Conservation (phyloP, 1,140 invertebrate species). For the Calliphora vicina region DNA sequence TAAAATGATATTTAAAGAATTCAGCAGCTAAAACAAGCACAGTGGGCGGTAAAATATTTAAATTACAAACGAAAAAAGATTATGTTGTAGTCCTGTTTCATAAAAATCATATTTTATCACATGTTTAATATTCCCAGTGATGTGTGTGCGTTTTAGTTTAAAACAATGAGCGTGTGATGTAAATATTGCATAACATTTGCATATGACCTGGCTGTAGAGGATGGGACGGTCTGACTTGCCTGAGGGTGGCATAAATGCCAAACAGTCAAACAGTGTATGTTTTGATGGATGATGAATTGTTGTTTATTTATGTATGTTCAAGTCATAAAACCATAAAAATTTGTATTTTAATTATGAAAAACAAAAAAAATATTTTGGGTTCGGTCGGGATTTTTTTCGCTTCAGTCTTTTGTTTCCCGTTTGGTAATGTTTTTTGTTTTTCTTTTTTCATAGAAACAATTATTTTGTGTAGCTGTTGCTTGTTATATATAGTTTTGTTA, state of each 20-base stretch:
- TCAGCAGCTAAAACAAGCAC: not conserved
- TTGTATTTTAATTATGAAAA: not conserved
- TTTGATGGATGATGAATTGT: not conserved
- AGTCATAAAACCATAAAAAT: constrained; percentile 10
- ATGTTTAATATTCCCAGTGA: not conserved
- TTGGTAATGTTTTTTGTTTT: not conserved
- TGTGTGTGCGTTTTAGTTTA: too few relatives aligned
- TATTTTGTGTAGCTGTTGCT: not conserved
- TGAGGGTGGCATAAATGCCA: not conserved
- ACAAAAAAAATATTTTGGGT: not conserved
- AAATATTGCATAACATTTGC: constrained; percentile 10
- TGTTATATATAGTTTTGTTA: constrained; percentile 8
- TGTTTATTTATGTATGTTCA: not conserved
- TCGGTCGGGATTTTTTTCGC: not conserved
- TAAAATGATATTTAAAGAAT: constrained; percentile 9
- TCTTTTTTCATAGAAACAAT: not conserved
- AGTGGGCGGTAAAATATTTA: constrained; percentile 27
- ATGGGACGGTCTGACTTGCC: not conserved
- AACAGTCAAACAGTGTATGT: not conserved
- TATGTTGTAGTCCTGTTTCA: not conserved
- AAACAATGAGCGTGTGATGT: not conserved
- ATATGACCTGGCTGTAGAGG: not conserved
- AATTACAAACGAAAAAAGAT: not conserved
- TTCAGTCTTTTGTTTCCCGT: not conserved
- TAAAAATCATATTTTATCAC: not conserved